Percentiles rank a stretch among this genome's conserved stretches.
phyloP scores from a whole-genome alignment of 2,888 invertebrate species.

The Caenorhabditis drosophilae region DNA sequence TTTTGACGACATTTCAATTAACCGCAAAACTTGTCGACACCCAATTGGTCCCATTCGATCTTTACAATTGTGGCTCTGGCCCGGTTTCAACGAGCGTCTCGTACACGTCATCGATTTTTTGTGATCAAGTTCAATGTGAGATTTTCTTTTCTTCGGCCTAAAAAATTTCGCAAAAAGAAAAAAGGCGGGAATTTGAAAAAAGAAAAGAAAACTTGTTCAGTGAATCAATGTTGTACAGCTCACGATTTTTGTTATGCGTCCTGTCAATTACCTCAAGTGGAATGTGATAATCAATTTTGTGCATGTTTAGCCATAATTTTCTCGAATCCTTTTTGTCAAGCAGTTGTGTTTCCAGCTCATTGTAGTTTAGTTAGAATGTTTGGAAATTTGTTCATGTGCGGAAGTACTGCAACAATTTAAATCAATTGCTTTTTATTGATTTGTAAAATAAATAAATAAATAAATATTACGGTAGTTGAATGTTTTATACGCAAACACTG shows the following conservation, averaged over 20 bases:
- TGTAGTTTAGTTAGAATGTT: conserved; percentile 30
- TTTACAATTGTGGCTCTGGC: conserved; percentile 28
- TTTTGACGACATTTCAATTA: too few species aligned
- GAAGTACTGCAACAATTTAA: too few species aligned
- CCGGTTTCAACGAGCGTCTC: conserved; percentile 16
- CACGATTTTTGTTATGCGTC: conserved; percentile 45
- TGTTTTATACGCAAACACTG: conserved; percentile 5
- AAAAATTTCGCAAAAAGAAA: too few species aligned
- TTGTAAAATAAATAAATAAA: too few species aligned
- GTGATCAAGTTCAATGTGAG: conserved; percentile 36
- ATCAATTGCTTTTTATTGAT: too few species aligned
- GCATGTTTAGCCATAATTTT: conserved; percentile 34
- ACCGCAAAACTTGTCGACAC: too few species aligned
- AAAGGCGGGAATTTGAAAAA: background rate
- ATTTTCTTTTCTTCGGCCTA: too few species aligned
- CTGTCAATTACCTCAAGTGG: conserved; percentile 41
- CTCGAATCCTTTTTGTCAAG: conserved; percentile 35
- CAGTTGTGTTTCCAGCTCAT: conserved; percentile 33
- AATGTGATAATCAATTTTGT: conserved; percentile 45
- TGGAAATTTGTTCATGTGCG: conserved; percentile 32
- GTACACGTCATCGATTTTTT: conserved; percentile 24
- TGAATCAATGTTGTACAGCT: conserved; percentile 42
- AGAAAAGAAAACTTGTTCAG: conserved; percentile 16
- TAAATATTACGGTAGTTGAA: too few species aligned
- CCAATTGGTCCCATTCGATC: conserved; percentile 26